Percentiles rank a stretch among this genome's conserved stretches.
phyloP scores from a whole-genome alignment of 2,888 invertebrate genomes.

The Drosophila prostipennis region DNA sequence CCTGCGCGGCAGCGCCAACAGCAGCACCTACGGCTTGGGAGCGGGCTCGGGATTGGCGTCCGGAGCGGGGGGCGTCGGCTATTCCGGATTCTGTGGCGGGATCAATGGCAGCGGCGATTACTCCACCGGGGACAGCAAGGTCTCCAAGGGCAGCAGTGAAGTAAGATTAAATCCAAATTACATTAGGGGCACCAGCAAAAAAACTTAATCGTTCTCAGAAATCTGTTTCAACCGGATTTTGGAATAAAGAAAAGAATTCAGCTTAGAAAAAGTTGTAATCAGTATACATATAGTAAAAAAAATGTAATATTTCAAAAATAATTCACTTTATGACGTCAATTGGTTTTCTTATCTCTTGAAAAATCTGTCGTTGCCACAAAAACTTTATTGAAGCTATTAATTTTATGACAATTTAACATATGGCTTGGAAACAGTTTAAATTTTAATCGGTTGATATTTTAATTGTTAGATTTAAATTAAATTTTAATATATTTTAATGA shows the following conservation, averaged over 20 bases:
- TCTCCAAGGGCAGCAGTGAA: slow-evolving; percentile 83
- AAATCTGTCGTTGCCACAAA: neutral
- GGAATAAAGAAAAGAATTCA: too few species aligned
- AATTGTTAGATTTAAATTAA: neutral
- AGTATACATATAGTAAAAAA: too few species aligned
- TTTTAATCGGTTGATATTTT: neutral
- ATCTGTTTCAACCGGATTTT: neutral
- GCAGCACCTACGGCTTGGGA: slow-evolving; percentile 51
- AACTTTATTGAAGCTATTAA: neutral
- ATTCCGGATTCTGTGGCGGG: slow-evolving; percentile 64
- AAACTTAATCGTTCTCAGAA: neutral
- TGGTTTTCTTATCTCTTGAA: slow-evolving; percentile 1
- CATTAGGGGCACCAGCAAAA: neutral
- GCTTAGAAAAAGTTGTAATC: too few species aligned
- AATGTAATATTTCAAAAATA: neutral
- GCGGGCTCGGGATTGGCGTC: slow-evolving; percentile 9
- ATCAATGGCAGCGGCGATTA: slow-evolving; percentile 81
- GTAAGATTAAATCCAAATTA: slow-evolving; percentile 57
- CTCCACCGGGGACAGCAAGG: slow-evolving; percentile 84
- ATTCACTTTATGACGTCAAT: neutral
- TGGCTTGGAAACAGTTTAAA: neutral
- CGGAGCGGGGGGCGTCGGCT: slow-evolving; percentile 27
- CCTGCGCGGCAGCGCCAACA: slow-evolving; percentile 81
- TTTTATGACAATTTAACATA: neutral
- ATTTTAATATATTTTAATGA: too few species aligned